Evolutionary conservation across 35 echinoderm and acorn worm genomes (phyloP).

Genomic region (Heliocidaris erythrogramma): DNA sequence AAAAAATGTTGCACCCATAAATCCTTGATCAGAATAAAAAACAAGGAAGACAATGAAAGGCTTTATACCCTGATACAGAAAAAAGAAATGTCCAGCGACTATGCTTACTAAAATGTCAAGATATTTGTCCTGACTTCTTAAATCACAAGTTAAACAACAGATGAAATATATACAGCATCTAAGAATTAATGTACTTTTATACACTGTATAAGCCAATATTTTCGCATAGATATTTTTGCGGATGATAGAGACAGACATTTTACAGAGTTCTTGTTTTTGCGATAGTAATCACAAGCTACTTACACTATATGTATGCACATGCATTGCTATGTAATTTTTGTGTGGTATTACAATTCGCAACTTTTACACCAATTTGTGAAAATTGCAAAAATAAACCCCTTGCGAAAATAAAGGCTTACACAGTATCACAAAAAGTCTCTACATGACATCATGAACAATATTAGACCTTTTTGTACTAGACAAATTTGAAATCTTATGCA

Average conservation of each 20-base stretch:
- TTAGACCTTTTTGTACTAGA: not conserved
- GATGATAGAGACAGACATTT: too few species aligned
- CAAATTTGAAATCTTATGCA: not conserved
- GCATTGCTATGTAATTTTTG: too few species aligned
- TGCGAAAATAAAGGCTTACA: not conserved
- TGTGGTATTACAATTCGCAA: too few species aligned
- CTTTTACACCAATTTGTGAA: too few species aligned
- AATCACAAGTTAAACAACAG: not conserved
- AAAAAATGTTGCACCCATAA: not conserved
- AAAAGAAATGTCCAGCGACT: not conserved
- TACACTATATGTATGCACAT: too few species aligned
- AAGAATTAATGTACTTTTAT: not conserved
- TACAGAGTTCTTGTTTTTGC: too few species aligned
- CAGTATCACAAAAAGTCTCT: not conserved
- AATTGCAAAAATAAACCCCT: too few species aligned
- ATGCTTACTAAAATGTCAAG: not conserved
- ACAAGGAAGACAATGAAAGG: not conserved
- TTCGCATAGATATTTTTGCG: too few species aligned
- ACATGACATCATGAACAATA: not conserved
- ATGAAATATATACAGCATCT: slow-evolving; percentile 18
- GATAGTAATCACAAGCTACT: too few species aligned
- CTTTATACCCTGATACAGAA: not conserved
- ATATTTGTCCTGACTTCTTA: not conserved
- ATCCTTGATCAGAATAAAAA: not conserved
- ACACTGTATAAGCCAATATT: not conserved